A percentile compares a stretch with the other conserved stretches of the same genome.
phyloP scores from a whole-genome alignment of 2,888 invertebrate genomes.

The Platycheirus rosarum region DNA sequence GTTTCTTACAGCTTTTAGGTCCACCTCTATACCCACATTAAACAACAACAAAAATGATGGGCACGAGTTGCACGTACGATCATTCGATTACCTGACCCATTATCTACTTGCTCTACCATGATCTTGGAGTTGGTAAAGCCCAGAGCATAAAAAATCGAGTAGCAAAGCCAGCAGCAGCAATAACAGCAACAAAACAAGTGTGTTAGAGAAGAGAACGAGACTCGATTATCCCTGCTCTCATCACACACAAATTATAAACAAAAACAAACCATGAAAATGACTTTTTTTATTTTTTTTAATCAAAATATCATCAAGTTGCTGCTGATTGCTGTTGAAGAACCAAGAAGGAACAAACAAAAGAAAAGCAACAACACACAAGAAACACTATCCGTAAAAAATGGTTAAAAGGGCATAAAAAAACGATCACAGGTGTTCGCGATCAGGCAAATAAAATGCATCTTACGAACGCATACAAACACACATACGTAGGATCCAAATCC shows the following conservation, averaged over 20 bases:
- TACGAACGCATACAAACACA: slow-evolving; percentile 3
- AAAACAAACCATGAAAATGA: slow-evolving; percentile 39
- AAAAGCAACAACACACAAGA: slow-evolving; percentile 57
- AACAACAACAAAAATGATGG: slow-evolving; percentile 15
- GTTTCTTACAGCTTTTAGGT: too few species aligned
- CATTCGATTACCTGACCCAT: slow-evolving; percentile 74
- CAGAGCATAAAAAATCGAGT: slow-evolving; percentile 14
- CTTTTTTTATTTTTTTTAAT: slow-evolving; percentile 46
- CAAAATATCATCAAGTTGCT: slow-evolving; percentile 71
- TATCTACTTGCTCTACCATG: slow-evolving; percentile 67
- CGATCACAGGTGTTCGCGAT: slow-evolving; percentile 77
- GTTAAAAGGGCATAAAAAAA: slow-evolving; percentile 75
- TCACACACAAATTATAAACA: not conserved
- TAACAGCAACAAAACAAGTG: slow-evolving; percentile 50
- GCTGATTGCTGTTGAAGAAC: slow-evolving; percentile 71
- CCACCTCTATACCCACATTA: too few species aligned
- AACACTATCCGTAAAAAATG: slow-evolving; percentile 43
- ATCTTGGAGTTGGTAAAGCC: slow-evolving; percentile 32
- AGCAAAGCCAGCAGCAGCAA: slow-evolving; percentile 5
- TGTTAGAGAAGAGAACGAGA: slow-evolving; percentile 5
- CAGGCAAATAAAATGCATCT: slow-evolving; percentile 71
- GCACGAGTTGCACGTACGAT: slow-evolving; percentile 74
- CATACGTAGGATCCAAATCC: slow-evolving; percentile 45
- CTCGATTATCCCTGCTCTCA: not conserved
- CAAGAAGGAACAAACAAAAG: slow-evolving; percentile 72